Evolutionary conservation across 53 echinoderm and acorn worm genomes (phyloP).

Genomic region (Apostichopus leukothele): DNA sequence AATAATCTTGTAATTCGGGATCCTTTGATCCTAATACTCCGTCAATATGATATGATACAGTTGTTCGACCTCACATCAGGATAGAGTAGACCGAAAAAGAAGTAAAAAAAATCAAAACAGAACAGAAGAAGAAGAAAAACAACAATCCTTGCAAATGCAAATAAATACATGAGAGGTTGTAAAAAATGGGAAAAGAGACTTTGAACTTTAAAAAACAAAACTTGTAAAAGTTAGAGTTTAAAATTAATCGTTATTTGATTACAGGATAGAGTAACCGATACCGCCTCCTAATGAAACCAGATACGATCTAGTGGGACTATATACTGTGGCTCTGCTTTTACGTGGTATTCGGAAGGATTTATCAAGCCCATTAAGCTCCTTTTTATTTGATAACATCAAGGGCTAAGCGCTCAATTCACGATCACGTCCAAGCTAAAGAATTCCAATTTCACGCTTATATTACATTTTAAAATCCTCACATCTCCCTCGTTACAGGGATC

Average conservation of each 20-base stretch:
- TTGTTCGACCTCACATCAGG: constrained; percentile 1
- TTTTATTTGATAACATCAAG: constrained; percentile 27
- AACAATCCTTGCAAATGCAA: not conserved
- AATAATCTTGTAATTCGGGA: not conserved
- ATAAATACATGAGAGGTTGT: not conserved
- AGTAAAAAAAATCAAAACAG: not conserved
- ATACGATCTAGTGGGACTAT: not conserved
- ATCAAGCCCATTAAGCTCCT: not conserved
- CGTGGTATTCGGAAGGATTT: not conserved
- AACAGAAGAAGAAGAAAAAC: not conserved
- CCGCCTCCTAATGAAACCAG: not conserved
- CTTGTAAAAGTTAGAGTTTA: constrained; percentile 9
- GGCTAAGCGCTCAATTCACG: constrained; percentile 40
- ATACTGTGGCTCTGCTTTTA: not conserved
- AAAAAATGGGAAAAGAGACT: not conserved
- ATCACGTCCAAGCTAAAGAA: constrained; percentile 31
- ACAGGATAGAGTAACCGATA: constrained; percentile 20
- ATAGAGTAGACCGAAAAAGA: not conserved
- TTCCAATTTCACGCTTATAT: constrained; percentile 47
- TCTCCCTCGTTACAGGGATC: constrained; percentile 14
- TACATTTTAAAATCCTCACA: constrained; percentile 38
- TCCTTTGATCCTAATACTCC: not conserved
- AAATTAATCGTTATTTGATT: constrained; percentile 31
- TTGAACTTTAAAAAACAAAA: not conserved
- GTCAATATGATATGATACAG: not conserved